Evolutionary conservation across 2,113 vertebrate species (phyloP), one percentile per base, ranked within the genome.

Genomic region (Hyla sarda): DNA sequence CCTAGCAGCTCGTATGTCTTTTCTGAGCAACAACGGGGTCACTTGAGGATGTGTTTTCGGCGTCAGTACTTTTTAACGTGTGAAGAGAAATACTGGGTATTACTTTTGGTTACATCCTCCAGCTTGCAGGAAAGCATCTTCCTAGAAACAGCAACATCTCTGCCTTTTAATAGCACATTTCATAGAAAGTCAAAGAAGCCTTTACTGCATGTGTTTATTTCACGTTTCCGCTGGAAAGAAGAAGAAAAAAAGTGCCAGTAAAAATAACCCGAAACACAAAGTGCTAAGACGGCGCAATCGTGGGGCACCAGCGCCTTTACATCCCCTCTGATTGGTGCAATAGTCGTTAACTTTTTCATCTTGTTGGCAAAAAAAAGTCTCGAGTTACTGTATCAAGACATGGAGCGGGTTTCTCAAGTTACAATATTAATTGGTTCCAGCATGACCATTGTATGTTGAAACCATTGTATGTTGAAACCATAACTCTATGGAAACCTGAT

Each of bases 111-210:
- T 13, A 84, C 71, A 84, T 84, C 83, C 73, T 76, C 72, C 21
- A 34, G 16, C 34, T 11, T 34, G 45, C 41, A 48, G 37, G 1
- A 56, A 10, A 50, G 47, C 52, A 25, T 62, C 72, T 84, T 84
- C 83, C 83, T 75, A 84, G 82, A 84, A 76, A n/a, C 37, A 84
- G 41, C 16, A 16, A 62, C 30, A 34, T n/a, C 17, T 41, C 34
- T 41, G 9, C 21, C 77, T 45, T 23, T 60, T 73, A 45, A 71
- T 58, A 73, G 23, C 50, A 56, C 69, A 13, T 60, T 74, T 84
- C 72, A 76, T 76, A 84, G 83, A 84, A 84, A 76, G 37, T 48
- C 25, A 84, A 62, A 76, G 52, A 60, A 60, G 37, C 13, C 23
- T 62, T 65, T 47, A 19, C 54, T 62, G 34, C 52, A 8, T 14